These are phyloP conservation scores for Syrphus vitripennis DNA, from an alignment of 2,888 invertebrate species.

Conservation along the genomic window DNA sequence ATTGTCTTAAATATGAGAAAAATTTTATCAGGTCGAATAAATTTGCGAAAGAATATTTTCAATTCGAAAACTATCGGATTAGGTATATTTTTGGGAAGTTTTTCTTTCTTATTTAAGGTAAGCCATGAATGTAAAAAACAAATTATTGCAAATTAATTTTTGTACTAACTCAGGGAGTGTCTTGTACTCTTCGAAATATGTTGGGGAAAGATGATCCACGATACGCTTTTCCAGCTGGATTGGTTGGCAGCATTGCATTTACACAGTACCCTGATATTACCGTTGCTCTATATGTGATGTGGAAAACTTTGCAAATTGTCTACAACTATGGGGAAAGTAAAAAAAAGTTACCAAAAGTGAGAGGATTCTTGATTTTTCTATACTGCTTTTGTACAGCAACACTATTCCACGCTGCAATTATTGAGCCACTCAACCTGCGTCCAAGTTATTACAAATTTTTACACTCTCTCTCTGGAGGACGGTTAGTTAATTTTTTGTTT, in stretches of 20 bases:
- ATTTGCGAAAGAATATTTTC: slow-evolving; percentile 82
- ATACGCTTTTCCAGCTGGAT: slow-evolving; percentile 87
- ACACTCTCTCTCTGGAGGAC: slow-evolving; percentile 87
- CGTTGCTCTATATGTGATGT: slow-evolving; percentile 90
- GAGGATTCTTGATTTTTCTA: slow-evolving; percentile 86
- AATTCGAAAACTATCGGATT: slow-evolving; percentile 83
- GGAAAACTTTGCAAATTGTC: slow-evolving; percentile 90
- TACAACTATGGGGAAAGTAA: slow-evolving; percentile 87
- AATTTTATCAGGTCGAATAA: slow-evolving; percentile 82
- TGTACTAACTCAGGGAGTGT: slow-evolving; percentile 82
- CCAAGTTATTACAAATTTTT: slow-evolving; percentile 93
- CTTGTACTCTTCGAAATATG: slow-evolving; percentile 85
- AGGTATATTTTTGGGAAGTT: slow-evolving; percentile 87
- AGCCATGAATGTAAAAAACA: slow-evolving; percentile 29
- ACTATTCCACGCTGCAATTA: slow-evolving; percentile 89
- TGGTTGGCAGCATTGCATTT: slow-evolving; percentile 87
- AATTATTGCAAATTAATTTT: neutral
- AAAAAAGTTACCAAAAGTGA: slow-evolving; percentile 86
- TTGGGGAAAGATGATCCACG: slow-evolving; percentile 84
- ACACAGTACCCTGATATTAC: slow-evolving; percentile 88
- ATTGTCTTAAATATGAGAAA: slow-evolving; percentile 83
- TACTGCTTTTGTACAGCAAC: slow-evolving; percentile 90
- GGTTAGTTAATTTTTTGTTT: slow-evolving; percentile 81
- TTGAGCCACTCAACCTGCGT: slow-evolving; percentile 90
- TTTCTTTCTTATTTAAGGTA: slow-evolving; percentile 87